These are phyloP conservation scores for Epirrhoe tristata DNA, from an alignment of 2,888 invertebrate species.

Conservation along the genomic window DNA sequence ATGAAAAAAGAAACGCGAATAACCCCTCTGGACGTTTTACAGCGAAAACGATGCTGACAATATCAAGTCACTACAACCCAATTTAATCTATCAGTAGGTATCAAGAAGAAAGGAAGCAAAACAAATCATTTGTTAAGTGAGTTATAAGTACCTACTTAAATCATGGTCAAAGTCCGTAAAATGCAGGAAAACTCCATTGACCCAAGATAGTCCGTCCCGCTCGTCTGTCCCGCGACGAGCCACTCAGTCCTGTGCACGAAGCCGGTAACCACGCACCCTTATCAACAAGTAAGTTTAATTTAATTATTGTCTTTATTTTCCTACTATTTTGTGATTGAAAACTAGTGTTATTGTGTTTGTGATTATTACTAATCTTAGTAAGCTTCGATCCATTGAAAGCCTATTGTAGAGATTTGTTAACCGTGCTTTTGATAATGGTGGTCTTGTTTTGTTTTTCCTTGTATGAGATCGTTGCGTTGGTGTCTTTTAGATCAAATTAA, in stretches of 20 bases:
- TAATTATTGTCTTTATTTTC: neutral
- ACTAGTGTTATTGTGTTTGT: neutral
- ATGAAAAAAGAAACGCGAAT: no score
- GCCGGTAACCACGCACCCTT: slow-evolving; percentile 51
- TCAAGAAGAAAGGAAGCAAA: neutral
- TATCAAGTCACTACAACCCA: no score
- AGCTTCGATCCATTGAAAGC: no score
- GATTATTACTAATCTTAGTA: no score
- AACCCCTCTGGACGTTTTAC: no score
- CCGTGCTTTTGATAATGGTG: no score
- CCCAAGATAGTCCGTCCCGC: slow-evolving; percentile 39
- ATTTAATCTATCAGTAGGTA: no score
- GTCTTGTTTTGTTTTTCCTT: no score
- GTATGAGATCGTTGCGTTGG: no score
- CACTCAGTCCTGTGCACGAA: slow-evolving; percentile 44
- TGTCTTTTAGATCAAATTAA: no score
- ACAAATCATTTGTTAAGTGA: neutral
- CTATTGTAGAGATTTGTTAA: no score
- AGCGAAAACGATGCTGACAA: no score
- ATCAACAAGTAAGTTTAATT: slow-evolving; percentile 54
- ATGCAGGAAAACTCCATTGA: slow-evolving; percentile 31
- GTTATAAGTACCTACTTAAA: neutral
- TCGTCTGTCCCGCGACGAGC: slow-evolving; percentile 33
- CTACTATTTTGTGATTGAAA: slow-evolving; percentile 1
- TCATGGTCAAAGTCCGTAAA: slow-evolving; percentile 16